phyloP scores from a whole-genome alignment of 2,113 vertebrate genomes.

The Bettongia penicillata region DNA sequence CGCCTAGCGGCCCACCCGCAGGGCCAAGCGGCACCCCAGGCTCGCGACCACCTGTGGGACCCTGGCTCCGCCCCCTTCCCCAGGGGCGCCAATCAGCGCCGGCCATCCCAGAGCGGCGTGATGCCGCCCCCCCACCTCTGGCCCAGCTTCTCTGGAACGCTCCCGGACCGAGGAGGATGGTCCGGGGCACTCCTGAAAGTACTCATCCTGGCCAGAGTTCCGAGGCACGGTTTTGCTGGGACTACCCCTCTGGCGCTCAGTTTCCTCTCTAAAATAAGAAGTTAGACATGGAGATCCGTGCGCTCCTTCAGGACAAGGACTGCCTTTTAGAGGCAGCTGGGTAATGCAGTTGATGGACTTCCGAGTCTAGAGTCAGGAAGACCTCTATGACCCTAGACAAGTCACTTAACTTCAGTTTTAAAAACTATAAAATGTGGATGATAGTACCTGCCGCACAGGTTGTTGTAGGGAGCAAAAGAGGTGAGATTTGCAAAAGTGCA shows the following conservation, averaged over 20 bases:
- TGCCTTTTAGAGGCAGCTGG: neutral
- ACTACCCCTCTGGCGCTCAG: neutral
- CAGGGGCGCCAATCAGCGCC: neutral
- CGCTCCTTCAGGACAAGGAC: neutral
- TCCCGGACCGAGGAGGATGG: accelerated
- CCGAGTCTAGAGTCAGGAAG: neutral
- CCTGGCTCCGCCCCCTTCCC: neutral
- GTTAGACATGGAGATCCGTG: neutral
- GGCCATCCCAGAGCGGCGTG: accelerated
- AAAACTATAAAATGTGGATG: neutral
- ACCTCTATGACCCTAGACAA: neutral
- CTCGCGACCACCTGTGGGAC: slow-evolving; percentile 33
- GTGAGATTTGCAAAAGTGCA: neutral
- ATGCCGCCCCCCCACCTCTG: too few species aligned
- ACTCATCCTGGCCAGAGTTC: neutral
- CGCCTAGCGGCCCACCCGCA: slow-evolving; percentile 72
- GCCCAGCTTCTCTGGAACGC: accelerated
- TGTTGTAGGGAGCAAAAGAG: neutral
- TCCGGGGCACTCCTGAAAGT: neutral
- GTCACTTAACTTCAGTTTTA: neutral
- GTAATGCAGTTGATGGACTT: neutral
- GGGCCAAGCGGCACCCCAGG: neutral
- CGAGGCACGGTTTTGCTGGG: too few species aligned
- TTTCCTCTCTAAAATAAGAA: too few species aligned
- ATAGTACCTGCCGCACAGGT: neutral